A percentile compares a stretch with the other conserved stretches of the same genome.
Conservation (phyloP, 2,888 invertebrate genomes). For the Baronia brevicornis region DNA sequence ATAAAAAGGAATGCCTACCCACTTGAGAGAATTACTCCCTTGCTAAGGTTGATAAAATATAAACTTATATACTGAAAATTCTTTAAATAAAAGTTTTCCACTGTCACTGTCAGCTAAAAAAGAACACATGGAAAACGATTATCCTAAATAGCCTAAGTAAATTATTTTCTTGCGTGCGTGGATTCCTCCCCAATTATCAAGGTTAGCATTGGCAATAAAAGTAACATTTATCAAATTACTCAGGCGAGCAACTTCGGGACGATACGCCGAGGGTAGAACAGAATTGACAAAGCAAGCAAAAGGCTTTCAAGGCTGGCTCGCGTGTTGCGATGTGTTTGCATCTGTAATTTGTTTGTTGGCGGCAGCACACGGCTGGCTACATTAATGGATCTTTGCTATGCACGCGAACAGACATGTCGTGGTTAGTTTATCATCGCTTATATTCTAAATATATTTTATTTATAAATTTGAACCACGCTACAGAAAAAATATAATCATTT, state of each 20-base stretch:
- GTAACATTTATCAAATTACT: conserved; percentile 62
- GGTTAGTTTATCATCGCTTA: conserved; percentile 24
- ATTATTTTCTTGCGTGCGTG: conserved; percentile 36
- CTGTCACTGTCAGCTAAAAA: too few species aligned
- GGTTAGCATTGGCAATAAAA: conserved; percentile 62
- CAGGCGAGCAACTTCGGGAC: conserved; percentile 32
- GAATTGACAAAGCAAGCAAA: conserved; percentile 70
- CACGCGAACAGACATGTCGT: conserved; percentile 56
- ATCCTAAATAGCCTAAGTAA: conserved; percentile 25
- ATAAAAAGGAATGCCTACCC: too few species aligned
- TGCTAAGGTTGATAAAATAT: too few species aligned
- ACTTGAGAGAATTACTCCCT: too few species aligned
- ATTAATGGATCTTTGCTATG: conserved; percentile 63
- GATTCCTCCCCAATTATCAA: conserved; percentile 53
- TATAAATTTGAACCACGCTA: conserved; percentile 9
- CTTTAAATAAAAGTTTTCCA: too few species aligned
- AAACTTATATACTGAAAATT: too few species aligned
- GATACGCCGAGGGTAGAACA: conserved; percentile 36
- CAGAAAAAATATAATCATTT: too few species aligned
- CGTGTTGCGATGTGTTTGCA: conserved; percentile 73
- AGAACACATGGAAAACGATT: too few species aligned
- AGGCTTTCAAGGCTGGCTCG: conserved; percentile 64
- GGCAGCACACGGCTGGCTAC: conserved; percentile 64
- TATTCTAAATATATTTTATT: conserved; percentile 33
- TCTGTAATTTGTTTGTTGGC: conserved; percentile 74